phyloP scores from a whole-genome alignment of 64 coral and sea anemone genomes.

The Porites australiensis region DNA sequence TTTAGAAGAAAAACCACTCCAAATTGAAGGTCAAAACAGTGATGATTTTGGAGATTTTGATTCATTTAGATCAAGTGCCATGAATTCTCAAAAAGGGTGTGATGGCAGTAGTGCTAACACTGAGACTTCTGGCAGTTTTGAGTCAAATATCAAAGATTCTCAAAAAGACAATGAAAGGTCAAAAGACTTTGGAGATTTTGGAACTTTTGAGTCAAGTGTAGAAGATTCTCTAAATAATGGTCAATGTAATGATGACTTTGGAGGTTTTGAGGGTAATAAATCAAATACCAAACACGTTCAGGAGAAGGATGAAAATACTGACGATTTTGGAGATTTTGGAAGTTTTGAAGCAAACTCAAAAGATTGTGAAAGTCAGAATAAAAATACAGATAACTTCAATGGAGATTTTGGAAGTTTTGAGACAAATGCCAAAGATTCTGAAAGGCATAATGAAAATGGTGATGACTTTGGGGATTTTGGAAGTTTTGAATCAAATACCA shows the following conservation, averaged over 20 bases:
- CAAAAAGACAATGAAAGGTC: not conserved
- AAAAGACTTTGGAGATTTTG: constrained; percentile 35
- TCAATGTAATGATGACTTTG: not conserved
- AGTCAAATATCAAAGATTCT: not conserved
- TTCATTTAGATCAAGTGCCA: not conserved
- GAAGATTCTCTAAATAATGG: not conserved
- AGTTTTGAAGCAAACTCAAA: constrained; percentile 1
- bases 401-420: not conserved
- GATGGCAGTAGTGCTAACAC: not conserved
- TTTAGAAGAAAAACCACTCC: not conserved
- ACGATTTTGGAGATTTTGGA: constrained; percentile 66
- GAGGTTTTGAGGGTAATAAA: constrained; percentile 21
- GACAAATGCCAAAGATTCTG: not conserved
- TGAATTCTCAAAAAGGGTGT: not conserved
- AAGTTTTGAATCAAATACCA: constrained; percentile 19
- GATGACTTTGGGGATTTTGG: constrained; percentile 6
- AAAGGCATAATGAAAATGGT: not conserved
- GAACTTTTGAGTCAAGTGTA: not conserved
- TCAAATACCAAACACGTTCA: not conserved
- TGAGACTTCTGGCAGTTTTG: constrained; percentile 45
- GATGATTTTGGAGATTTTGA: constrained; percentile 51
- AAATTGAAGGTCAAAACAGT: not conserved
- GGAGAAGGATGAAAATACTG: not conserved
- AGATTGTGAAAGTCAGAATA: not conserved
- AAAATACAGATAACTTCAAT: not conserved